Percentiles rank a stretch among this genome's conserved stretches.
Conservation (phyloP, 1,140 invertebrate genomes). For the Zophobas atratus region DNA sequence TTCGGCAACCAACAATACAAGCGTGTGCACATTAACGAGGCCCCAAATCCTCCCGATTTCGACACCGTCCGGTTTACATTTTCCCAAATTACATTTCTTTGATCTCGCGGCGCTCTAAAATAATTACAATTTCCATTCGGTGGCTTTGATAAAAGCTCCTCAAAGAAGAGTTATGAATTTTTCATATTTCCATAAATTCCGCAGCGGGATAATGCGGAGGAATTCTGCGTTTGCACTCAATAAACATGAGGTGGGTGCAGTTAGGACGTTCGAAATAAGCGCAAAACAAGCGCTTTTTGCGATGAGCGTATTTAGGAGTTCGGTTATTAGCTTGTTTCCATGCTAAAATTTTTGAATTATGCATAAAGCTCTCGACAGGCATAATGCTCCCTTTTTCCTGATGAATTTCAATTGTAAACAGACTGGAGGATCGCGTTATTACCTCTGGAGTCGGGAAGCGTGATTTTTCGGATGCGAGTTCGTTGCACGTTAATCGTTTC, state of each 20-base stretch:
- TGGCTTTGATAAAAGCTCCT: conserved; percentile 15
- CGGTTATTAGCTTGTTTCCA: conserved; percentile 1
- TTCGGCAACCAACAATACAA: too few relatives aligned
- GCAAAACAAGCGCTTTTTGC: not conserved
- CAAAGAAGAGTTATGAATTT: conserved; percentile 24
- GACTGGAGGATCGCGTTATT: not conserved
- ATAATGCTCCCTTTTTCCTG: conserved; percentile 5
- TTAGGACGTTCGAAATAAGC: not conserved
- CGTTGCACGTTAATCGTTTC: not conserved
- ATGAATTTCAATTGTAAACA: conserved; percentile 21
- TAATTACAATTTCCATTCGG: conserved; percentile 31
- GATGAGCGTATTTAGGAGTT: not conserved
- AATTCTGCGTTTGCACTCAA: conserved; percentile 11
- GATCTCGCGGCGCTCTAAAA: conserved; percentile 3
- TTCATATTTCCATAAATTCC: conserved; percentile 29
- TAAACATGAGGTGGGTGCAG: not conserved
- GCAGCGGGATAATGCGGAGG: not conserved
- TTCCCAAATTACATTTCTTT: conserved; percentile 11
- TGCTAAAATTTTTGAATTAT: conserved; percentile 26
- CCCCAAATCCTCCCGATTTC: not conserved
- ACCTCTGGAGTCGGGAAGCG: too few relatives aligned
- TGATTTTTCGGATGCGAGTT: not conserved
- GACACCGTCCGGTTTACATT: not conserved
- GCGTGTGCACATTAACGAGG: too few relatives aligned
- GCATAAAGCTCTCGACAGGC: not conserved